A percentile compares a stretch with the other conserved stretches of the same genome.
phyloP scores from a whole-genome alignment of 2,888 invertebrate genomes.

The Lutraria lutraria region DNA sequence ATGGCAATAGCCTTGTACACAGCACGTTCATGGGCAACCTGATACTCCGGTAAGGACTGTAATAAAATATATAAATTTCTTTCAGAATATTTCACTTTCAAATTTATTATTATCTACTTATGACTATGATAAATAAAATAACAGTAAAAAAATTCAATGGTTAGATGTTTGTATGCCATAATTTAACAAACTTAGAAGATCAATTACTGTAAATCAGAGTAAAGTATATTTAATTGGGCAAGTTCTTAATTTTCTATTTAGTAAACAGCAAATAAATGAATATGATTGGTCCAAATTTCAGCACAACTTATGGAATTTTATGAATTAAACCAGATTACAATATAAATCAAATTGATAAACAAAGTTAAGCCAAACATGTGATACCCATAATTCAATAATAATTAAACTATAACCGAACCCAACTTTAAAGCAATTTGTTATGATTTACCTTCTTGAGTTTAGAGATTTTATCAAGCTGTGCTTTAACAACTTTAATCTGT shows the following conservation, averaged over 20 bases:
- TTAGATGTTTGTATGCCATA: no score
- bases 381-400: background rate
- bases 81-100: conserved; percentile 85
- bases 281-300: no score
- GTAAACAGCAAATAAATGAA: no score
- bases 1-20: conserved; percentile 87
- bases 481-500: conserved; percentile 85
- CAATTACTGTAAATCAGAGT: no score
- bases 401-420: background rate
- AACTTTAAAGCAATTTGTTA: background rate
- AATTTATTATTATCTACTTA: no score
- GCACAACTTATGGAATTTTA: no score
- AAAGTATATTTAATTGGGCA: no score
- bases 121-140: no score
- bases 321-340: no score
- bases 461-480: conserved; percentile 85
- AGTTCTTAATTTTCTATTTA: no score
- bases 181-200: no score
- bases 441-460: conserved; percentile 83
- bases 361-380: background rate
- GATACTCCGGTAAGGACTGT: conserved; percentile 86
- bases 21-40: conserved; percentile 86
- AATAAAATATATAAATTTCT: conserved; percentile 71
- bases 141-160: no score
- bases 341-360: background rate